phyloP scores from a whole-genome alignment of 2,113 vertebrate genomes.

The Xiphophorus hellerii region DNA sequence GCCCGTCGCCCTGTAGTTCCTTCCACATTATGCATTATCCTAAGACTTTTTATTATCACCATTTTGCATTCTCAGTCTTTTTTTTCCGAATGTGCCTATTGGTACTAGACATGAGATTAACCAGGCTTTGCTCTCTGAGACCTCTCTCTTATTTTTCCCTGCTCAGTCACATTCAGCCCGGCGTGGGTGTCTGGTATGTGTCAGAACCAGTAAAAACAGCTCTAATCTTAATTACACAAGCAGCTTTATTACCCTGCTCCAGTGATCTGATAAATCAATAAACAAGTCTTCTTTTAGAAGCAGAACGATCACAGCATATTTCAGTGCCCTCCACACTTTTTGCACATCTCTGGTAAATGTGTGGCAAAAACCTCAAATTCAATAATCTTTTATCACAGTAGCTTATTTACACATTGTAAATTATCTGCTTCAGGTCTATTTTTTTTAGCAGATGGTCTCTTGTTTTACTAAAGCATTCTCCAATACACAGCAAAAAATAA shows the following conservation, averaged over 20 bases:
- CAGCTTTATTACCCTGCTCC: constrained; percentile 42
- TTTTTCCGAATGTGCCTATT: constrained; percentile 10
- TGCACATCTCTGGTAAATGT: background rate
- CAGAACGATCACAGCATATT: background rate
- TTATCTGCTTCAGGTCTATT: no score
- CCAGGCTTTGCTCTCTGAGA: constrained; percentile 6
- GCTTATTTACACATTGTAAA: no score
- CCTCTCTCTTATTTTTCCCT: background rate
- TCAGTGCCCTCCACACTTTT: background rate
- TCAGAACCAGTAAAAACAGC: constrained; percentile 54
- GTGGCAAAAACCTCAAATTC: background rate
- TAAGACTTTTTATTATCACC: constrained; percentile 23
- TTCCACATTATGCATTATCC: constrained; percentile 15
- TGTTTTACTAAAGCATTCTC: no score
- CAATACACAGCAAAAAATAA: no score
- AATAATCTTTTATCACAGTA: background rate
- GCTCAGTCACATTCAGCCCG: constrained; percentile 8
- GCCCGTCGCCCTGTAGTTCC: constrained; percentile 27
- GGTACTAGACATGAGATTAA: constrained; percentile 27
- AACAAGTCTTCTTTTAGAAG: background rate
- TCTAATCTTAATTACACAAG: constrained; percentile 53
- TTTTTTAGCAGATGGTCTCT: no score
- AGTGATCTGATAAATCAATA: constrained; percentile 26
- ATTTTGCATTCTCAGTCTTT: constrained; percentile 20
- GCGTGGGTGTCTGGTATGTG: constrained; percentile 54